A percentile compares a stretch with the other conserved stretches of the same genome.
Conservation (phyloP, 2,113 vertebrate species). For the Martes martes region DNA sequence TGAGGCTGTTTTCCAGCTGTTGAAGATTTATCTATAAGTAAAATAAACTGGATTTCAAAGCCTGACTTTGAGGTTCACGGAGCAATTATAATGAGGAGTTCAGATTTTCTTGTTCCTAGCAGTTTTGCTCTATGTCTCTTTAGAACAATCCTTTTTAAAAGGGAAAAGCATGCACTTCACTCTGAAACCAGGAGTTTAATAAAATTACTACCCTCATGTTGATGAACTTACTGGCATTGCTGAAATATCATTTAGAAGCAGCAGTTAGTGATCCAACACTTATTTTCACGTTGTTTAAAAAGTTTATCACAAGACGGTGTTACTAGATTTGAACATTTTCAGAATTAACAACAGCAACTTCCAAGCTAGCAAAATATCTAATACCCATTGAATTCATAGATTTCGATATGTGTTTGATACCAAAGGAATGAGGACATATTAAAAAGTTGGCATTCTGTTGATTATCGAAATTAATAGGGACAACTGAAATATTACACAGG, state of each 20-base stretch:
- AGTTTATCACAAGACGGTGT: background rate
- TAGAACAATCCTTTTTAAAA: background rate
- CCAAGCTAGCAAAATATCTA: background rate
- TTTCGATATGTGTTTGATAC: background rate
- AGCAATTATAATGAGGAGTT: background rate
- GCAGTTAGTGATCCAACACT: background rate
- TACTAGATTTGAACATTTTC: background rate
- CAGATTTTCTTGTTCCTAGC: background rate
- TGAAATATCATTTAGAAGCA: background rate
- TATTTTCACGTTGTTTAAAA: background rate
- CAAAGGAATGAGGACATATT: background rate
- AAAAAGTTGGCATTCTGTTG: background rate
- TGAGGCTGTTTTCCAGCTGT: background rate
- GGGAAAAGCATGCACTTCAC: background rate
- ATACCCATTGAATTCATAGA: background rate
- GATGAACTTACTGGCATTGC: background rate
- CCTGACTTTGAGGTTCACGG: background rate
- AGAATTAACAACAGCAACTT: slow-evolving; percentile 14
- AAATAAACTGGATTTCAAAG: background rate
- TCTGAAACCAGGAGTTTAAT: background rate
- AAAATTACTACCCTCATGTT: background rate
- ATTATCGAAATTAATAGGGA: background rate
- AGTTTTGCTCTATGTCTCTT: background rate
- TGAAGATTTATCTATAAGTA: background rate
- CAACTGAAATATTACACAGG: background rate